phyloP scores from a whole-genome alignment of 2,113 vertebrate genomes.

The Australoheros scitulus region DNA sequence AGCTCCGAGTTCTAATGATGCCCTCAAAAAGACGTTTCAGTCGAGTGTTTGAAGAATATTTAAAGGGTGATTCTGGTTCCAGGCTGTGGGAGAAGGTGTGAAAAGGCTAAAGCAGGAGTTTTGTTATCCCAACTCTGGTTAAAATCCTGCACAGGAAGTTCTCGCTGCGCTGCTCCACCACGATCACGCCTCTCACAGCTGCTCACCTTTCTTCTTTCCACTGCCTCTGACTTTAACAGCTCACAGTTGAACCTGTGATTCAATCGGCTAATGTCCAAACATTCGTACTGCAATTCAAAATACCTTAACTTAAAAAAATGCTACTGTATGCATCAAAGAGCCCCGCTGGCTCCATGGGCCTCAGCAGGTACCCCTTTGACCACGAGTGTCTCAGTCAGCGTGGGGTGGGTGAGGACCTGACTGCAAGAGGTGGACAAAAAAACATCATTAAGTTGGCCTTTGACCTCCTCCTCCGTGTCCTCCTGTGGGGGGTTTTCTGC shows the following conservation, averaged over 20 bases:
- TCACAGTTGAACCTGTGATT: neutral
- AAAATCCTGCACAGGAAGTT: neutral
- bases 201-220: neutral
- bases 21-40: no score
- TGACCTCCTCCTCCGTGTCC: neutral
- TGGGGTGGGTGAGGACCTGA: neutral
- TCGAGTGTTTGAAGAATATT: no score
- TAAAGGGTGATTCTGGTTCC: neutral
- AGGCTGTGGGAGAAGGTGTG: neutral
- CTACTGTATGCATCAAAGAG: neutral
- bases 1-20: neutral
- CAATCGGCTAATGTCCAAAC: neutral
- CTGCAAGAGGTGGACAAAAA: no score
- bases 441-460: no score
- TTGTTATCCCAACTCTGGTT: neutral
- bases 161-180: neutral
- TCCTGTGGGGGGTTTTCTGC: no score
- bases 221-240: neutral
- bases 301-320: neutral
- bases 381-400: neutral
- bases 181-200: neutral
- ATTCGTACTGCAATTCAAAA: neutral
- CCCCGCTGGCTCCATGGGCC: no score
- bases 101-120: neutral
- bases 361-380: no score